Conservation (phyloP, 1,140 invertebrate genomes). For the Metopolophium dirhodum region DNA sequence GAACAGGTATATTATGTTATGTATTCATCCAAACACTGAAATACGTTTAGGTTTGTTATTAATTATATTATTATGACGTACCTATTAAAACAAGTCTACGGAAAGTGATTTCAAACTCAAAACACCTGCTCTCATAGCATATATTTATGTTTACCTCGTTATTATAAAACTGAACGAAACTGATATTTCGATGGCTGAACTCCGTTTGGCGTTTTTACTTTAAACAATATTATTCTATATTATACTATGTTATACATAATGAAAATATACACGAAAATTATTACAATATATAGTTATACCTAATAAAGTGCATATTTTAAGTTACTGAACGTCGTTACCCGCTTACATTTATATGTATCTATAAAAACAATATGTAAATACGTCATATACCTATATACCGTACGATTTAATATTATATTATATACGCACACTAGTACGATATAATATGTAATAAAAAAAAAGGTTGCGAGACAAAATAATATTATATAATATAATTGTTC, state of each 20-base stretch:
- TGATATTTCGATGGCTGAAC: background rate
- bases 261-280: background rate
- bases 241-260: background rate
- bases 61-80: background rate
- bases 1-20: background rate
- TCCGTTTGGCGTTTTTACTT: background rate
- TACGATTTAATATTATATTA: background rate
- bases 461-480: background rate
- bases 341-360: background rate
- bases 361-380: background rate
- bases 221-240: background rate
- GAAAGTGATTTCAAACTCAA: background rate
- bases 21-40: no score
- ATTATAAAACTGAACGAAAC: background rate
- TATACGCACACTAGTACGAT: no score
- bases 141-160: conserved; percentile 12
- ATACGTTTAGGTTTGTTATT: background rate
- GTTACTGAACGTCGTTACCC: background rate
- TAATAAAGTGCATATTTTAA: background rate
- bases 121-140: background rate
- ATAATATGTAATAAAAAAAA: background rate
- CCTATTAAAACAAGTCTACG: background rate
- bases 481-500: background rate
- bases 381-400: no score
- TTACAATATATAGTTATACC: background rate